Evolutionary conservation across 2,797 vertebrate genomes (phyloP).

Genomic region (Arnoldichthys spilopterus): DNA sequence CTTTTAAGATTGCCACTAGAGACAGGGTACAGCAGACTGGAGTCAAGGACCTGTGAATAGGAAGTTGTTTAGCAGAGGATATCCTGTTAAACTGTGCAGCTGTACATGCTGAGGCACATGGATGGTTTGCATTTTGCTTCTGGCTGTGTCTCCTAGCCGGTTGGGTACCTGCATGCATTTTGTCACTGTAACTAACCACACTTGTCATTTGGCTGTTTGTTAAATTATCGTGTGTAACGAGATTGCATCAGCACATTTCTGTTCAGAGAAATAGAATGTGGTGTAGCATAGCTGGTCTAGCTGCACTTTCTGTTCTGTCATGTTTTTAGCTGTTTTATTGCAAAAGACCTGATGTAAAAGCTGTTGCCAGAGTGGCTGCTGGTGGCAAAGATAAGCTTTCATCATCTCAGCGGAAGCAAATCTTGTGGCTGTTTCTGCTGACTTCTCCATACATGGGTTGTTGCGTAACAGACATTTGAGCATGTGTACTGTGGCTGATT

Average conservation of each 20-base stretch:
- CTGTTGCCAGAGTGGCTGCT: neutral
- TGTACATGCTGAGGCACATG: neutral
- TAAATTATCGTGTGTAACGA: neutral
- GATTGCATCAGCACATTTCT: neutral
- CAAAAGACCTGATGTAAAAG: neutral
- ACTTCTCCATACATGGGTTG: conserved; percentile 24
- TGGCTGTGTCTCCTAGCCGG: neutral
- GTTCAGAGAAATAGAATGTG: neutral
- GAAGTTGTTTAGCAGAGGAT: conserved; percentile 36
- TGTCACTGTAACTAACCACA: neutral
- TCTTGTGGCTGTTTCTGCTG: conserved; percentile 50
- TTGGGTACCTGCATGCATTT: neutral
- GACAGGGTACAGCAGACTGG: neutral
- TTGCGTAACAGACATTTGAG: conserved; percentile 13
- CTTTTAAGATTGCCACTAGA: neutral
- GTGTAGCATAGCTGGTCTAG: neutral
- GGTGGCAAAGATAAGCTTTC: conserved; percentile 53
- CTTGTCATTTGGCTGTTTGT: neutral
- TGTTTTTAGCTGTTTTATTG: neutral
- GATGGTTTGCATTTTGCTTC: neutral
- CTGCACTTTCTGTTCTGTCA: neutral
- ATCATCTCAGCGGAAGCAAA: conserved; percentile 65
- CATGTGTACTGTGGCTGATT: neutral
- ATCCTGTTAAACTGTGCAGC: conserved; percentile 35
- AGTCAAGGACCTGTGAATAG: neutral